Evolutionary conservation across 2,797 vertebrate genomes (phyloP).

Genomic region (Epinephelus malabaricus): DNA sequence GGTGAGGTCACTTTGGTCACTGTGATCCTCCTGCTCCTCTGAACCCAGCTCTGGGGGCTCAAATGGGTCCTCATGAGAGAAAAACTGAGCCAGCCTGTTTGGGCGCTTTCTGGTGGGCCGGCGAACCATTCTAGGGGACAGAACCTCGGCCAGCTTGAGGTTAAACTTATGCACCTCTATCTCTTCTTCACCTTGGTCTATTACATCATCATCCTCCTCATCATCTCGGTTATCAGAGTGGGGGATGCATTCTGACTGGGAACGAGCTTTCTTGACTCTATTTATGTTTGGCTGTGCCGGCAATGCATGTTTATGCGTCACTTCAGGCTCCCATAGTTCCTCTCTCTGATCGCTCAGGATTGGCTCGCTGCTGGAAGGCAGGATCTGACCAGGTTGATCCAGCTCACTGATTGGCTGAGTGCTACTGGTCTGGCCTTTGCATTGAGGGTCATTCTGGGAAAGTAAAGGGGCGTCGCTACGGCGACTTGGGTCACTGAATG

Average conservation of each 20-base stretch:
- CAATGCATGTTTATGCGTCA: conserved; percentile 46
- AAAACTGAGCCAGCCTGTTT: conserved; percentile 86
- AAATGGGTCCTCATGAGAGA: conserved; percentile 76
- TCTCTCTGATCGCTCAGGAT: conserved; percentile 91
- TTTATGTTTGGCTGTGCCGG: conserved; percentile 24
- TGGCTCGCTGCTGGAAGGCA: conserved; percentile 95
- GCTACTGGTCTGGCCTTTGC: conserved; percentile 81
- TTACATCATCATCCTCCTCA: conserved; percentile 62
- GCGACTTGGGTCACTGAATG: conserved; percentile 96
- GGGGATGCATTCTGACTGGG: conserved; percentile 83
- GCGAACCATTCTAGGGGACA: conserved; percentile 88
- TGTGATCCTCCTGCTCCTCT: conserved; percentile 64
- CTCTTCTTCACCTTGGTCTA: conserved; percentile 58
- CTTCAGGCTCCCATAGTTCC: conserved; percentile 79
- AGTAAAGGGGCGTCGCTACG: conserved; percentile 86
- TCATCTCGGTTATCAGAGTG: conserved; percentile 66
- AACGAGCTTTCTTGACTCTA: conserved; percentile 71
- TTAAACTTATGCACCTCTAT: conserved; percentile 80
- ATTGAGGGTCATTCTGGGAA: conserved; percentile 75
- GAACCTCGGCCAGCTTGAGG: conserved; percentile 87
- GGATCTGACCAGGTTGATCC: conserved; percentile 88
- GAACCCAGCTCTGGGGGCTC: conserved; percentile 65
- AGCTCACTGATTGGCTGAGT: conserved; percentile 91
- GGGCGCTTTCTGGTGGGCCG: conserved; percentile 92
- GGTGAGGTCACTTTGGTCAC: conserved; percentile 30